Evolutionary conservation across 2,113 vertebrate species (phyloP).

Genomic region (Eurypyga helias): DNA sequence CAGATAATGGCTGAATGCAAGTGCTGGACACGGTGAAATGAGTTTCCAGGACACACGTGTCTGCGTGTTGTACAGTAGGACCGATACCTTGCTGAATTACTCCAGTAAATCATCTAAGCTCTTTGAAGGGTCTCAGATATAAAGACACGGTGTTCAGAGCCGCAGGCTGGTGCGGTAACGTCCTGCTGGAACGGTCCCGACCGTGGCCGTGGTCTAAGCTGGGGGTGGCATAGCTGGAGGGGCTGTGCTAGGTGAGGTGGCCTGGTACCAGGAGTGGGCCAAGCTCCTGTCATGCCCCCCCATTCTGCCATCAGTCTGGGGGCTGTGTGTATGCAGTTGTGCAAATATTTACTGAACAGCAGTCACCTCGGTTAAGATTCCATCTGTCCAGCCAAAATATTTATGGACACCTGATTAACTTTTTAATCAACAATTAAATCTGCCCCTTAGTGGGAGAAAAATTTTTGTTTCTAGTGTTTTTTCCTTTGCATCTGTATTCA

Average conservation of each 20-base stretch:
- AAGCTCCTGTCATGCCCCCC: background rate
- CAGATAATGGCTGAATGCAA: background rate
- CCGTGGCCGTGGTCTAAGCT: accelerated
- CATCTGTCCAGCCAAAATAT: background rate
- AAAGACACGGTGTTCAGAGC: background rate
- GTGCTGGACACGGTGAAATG: background rate
- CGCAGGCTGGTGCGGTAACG: background rate
- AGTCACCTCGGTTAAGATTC: background rate
- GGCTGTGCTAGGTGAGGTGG: background rate
- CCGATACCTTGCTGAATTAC: background rate
- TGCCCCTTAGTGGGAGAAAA: background rate
- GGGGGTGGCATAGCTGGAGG: background rate
- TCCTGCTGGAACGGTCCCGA: background rate
- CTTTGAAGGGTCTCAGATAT: background rate
- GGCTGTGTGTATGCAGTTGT: background rate
- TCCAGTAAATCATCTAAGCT: background rate
- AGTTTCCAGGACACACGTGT: background rate
- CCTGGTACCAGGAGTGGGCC: background rate
- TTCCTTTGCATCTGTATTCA: background rate
- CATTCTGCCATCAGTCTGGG: background rate
- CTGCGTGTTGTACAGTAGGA: background rate
- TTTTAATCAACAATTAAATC: constrained; percentile 9
- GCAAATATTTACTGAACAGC: background rate
- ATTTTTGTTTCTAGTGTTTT: background rate
- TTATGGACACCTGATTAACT: background rate